phyloP scores from a whole-genome alignment of 1,140 invertebrate species.

The Leptoteleia sp. region DNA sequence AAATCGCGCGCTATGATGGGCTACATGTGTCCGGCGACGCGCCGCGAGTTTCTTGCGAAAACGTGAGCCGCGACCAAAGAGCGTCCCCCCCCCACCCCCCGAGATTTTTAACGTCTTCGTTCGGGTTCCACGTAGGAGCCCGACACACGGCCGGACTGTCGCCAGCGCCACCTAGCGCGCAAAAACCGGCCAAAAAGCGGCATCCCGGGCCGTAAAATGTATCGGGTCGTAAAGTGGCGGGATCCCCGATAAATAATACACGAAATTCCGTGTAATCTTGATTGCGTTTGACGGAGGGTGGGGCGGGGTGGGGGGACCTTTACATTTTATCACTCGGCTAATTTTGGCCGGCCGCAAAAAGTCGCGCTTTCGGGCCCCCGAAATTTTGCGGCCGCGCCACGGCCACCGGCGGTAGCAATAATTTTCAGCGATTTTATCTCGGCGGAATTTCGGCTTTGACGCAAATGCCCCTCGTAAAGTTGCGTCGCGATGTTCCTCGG shows the following conservation, averaged over 20 bases:
- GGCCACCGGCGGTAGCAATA: conserved; percentile 74
- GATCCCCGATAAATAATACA: conserved; percentile 48
- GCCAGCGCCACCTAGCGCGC: conserved; percentile 2
- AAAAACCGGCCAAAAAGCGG: not conserved
- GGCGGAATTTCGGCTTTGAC: conserved; percentile 73
- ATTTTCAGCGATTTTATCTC: conserved; percentile 76
- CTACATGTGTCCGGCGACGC: conserved; percentile 79
- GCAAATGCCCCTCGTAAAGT: conserved; percentile 75
- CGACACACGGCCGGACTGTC: no score
- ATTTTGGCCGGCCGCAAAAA: conserved; percentile 57
- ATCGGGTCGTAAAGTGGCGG: conserved; percentile 33
- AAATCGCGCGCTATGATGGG: conserved; percentile 79
- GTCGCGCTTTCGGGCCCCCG: no score
- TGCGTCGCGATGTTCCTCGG: conserved; percentile 73
- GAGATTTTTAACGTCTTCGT: conserved; percentile 72
- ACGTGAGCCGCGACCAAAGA: conserved; percentile 73
- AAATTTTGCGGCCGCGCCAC: no score
- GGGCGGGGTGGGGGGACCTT: no score
- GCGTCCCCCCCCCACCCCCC: conserved; percentile 3
- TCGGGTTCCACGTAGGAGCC: no score
- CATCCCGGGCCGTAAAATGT: conserved; percentile 11
- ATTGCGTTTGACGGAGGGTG: conserved; percentile 49
- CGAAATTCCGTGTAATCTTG: conserved; percentile 52
- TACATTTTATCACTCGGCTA: conserved; percentile 60
- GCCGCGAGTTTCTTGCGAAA: conserved; percentile 77